Base-by-base conservation (phyloP, 2,888 invertebrate genomes). In the Lasioglossum oenotherae region DNA sequence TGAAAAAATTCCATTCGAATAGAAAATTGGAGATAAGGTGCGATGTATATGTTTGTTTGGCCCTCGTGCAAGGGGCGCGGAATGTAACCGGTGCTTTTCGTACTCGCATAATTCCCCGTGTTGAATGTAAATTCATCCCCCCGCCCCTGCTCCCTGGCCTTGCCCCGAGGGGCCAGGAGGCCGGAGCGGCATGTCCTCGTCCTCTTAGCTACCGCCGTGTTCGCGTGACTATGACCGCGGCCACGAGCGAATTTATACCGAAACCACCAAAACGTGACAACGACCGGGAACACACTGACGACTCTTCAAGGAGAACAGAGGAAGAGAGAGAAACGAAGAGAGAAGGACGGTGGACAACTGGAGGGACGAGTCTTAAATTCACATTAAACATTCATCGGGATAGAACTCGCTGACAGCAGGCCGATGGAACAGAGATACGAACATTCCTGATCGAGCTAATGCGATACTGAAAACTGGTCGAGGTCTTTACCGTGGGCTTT, bases 401-500 rank as follows among this genome's bases (percentile, higher is more conserved):
- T 83, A 86, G 87, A 85, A 69, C 77, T 78, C 74, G 90, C 78
- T 90, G 90, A 87, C 90, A 87, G 84, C 57, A 85, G 90, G 81
- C 82, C 90, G 90, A 91, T 90, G 85, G 80, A 91, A 83, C 87
- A 81, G 78, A 83, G 91, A 91, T 91, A 91, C 80, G 78, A 57
- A 78, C 87, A 87, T 91, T 91, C 86, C 86, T 83, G 89, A 89
- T 90, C 88, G 85, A 87, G 83, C 86, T 91, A 91, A 91, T 90
- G 89, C 87, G 87, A 91, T 90, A 91, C 90, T 87, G 90, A 87
- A 91, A 90, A 91, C 91, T 90, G 87, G 89, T 91, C 88, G 87
- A 80, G 86, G 77, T 72, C 84, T 83, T 81, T 79, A 78, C 82
- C 78, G 81, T 67, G 76, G 80, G 78, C 84, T 81, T 85, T 87